Base-by-base conservation (phyloP, 1,140 invertebrate genomes). In the Drosophila micromelanica region DNA sequence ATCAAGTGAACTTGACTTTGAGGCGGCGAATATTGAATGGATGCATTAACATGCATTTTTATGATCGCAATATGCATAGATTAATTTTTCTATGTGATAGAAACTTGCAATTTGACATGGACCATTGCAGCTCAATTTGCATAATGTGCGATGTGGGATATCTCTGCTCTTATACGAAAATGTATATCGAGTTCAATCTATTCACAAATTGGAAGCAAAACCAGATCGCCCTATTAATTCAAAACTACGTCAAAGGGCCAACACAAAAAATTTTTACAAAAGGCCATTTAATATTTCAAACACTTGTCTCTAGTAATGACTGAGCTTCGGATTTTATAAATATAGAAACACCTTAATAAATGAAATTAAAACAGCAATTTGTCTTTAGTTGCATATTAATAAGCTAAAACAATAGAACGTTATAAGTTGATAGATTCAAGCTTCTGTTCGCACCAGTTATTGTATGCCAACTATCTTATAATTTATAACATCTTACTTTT, bases 51-150 rank as follows among this genome's bases (percentile, higher is more conserved):
- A 61, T 67, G 62, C 48, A 55, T 61, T 60, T 69, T 68, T 75
- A 78, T 72, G 80, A 78, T 68, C 45, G 55, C 27, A 68, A 62
- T 70, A 62, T 76, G 76, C 46, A 63, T 52, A 64, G 73, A 74
- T 59, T 82, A 78, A 72, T 75, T 86, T 70, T 62, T 65, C 74
- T 77, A 68, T 85, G 74, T 74, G 63, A 80, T 74, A 57, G 75
- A 69, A 81, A 86, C 87, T 78, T 72, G 42, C 55, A 72, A 81
- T 69, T 60, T 35, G 72, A 72, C 80, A 79, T 84, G 80, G 76
- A 62, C 61, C 68, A 64, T 61, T 84, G 73, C 80, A 59, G 56
- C 49, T 74, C 40, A 27, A 87, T 81, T 87, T 72, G 74, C 78
- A 81, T 78, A 54, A 46, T 43, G 40, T 27, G 30, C 40, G 23